Conservation (phyloP, 2,888 invertebrate genomes). For the Idaea dimidiata region DNA sequence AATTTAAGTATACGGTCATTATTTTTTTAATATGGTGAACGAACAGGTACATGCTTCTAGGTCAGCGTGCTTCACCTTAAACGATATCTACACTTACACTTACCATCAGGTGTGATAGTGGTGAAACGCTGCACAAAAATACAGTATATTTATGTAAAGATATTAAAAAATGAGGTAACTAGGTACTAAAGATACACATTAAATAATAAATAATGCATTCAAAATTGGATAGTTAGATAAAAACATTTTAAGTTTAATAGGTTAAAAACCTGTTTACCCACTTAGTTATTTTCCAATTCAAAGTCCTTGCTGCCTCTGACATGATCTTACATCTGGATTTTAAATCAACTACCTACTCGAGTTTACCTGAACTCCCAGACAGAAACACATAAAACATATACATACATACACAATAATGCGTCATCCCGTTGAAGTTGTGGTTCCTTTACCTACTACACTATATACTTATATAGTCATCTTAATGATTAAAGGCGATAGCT, state of each 20-base stretch:
- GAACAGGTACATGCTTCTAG: no score
- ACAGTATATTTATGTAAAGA: no score
- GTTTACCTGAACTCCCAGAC: slow-evolving; percentile 3
- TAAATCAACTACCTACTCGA: slow-evolving; percentile 24
- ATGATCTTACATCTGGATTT: slow-evolving; percentile 28
- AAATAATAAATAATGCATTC: no score
- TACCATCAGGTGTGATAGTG: no score
- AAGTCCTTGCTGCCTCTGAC: slow-evolving; percentile 4
- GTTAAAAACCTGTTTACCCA: background rate
- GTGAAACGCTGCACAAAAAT: no score
- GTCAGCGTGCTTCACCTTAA: no score
- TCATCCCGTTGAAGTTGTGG: slow-evolving; percentile 11
- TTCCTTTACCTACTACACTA: slow-evolving; percentile 1
- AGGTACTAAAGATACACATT: no score
- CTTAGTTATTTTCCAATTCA: background rate
- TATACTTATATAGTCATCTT: slow-evolving; percentile 7
- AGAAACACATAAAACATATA: background rate
- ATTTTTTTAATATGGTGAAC: no score
- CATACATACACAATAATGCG: background rate
- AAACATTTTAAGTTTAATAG: background rate
- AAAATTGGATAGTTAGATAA: no score
- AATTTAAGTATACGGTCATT: no score
- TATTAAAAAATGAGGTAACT: no score
- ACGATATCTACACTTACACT: no score
- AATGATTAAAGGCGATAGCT: slow-evolving; percentile 9